Conservation (phyloP, 2,113 vertebrate genomes). For the Phaethornis superciliosus region DNA sequence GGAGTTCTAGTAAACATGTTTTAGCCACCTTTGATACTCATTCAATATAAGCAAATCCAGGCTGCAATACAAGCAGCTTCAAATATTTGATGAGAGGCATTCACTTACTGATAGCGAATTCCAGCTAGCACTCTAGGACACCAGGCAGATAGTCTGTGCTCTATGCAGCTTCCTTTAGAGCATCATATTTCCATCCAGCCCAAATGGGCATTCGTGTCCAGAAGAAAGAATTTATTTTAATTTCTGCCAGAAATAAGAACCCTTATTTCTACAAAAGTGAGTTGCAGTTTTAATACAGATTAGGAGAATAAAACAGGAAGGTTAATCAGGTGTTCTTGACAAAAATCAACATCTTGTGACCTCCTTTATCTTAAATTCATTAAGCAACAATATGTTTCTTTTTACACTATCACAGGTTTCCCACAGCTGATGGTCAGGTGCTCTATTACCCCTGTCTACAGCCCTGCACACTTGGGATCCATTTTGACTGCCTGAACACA, state of each 20-base stretch:
- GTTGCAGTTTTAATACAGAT: background rate
- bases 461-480: background rate
- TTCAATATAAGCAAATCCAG: constrained; percentile 34
- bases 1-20: constrained; percentile 15
- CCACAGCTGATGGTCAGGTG: background rate
- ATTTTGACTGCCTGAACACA: background rate
- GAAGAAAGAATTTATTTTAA: background rate
- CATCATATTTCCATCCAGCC: background rate
- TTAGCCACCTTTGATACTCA: constrained; percentile 30
- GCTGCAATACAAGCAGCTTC: background rate
- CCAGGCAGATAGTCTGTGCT: background rate
- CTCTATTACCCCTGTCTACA: background rate
- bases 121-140: background rate
- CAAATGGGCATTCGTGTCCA: fast-evolving
- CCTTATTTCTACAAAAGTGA: background rate
- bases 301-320: background rate
- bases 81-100: background rate
- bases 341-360: background rate
- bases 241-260: background rate
- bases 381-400: background rate
- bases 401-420: background rate
- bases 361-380: background rate
- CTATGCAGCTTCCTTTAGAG: background rate
- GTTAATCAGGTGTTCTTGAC: background rate
- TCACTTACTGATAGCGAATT: background rate